phyloP scores from a whole-genome alignment of 2,797 vertebrate genomes.

The Apogon talboti region DNA sequence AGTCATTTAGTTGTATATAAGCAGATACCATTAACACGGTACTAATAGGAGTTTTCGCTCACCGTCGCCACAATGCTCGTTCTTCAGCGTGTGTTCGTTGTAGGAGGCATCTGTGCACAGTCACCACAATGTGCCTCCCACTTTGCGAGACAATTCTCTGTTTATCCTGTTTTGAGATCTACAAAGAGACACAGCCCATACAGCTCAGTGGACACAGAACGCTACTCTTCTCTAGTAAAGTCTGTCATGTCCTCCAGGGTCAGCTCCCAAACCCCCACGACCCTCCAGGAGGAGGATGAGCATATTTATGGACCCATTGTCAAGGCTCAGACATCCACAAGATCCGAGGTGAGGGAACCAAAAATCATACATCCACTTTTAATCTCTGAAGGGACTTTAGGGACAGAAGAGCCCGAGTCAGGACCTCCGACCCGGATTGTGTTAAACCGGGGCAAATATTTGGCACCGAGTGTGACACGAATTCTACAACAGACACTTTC shows the following conservation, averaged over 20 bases:
- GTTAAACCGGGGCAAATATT: conserved; percentile 72
- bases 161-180: conserved; percentile 60
- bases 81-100: conserved; percentile 32
- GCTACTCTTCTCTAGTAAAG: conserved; percentile 87
- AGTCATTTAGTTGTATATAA: background rate
- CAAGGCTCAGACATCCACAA: conserved; percentile 70
- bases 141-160: conserved; percentile 69
- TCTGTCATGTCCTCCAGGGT: conserved; percentile 85
- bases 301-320: conserved; percentile 86
- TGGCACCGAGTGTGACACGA: conserved; percentile 89
- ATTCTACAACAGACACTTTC: conserved; percentile 92
- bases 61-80: conserved; percentile 59
- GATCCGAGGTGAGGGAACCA: conserved; percentile 58
- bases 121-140: conserved; percentile 47
- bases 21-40: background rate
- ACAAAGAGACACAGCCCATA: conserved; percentile 88
- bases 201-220: conserved; percentile 86
- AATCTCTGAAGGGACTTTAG: conserved; percentile 65
- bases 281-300: conserved; percentile 85
- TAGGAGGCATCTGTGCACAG: conserved; percentile 47
- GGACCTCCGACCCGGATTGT: conserved; percentile 79
- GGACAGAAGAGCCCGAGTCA: conserved; percentile 44
- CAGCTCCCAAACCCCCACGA: conserved; percentile 85
- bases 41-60: no score
- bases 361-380: conserved; percentile 83